Evolutionary conservation across 1,140 invertebrate species (phyloP).

Genomic region (Cyrtorhinus lividipennis): DNA sequence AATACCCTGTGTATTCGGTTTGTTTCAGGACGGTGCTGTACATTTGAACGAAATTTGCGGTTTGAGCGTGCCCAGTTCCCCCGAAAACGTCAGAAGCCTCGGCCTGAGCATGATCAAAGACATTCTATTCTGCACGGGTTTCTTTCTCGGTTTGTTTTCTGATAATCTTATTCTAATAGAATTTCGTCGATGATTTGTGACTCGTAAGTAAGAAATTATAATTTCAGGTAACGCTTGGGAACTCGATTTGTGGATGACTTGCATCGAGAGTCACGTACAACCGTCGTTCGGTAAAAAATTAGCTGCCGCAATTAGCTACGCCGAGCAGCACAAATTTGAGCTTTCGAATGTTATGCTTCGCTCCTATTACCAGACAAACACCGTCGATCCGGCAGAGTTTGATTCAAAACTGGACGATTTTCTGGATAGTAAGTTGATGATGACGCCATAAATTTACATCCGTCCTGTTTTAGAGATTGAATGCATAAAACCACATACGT

Average conservation of each 20-base stretch:
- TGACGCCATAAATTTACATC: too few relatives aligned
- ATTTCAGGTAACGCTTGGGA: neutral
- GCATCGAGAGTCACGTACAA: neutral
- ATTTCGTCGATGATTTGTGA: too few relatives aligned
- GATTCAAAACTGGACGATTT: slow-evolving; percentile 3
- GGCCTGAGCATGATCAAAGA: neutral
- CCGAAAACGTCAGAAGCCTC: neutral
- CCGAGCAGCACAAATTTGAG: neutral
- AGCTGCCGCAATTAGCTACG: neutral
- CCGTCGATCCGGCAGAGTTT: neutral
- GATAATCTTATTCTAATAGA: too few relatives aligned
- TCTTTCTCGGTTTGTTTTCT: neutral
- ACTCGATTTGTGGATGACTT: neutral
- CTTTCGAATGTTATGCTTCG: neutral
- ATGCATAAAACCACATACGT: too few relatives aligned
- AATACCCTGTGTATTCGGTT: too few relatives aligned
- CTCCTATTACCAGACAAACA: neutral
- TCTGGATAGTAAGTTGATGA: neutral
- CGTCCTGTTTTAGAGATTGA: too few relatives aligned
- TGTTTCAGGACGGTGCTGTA: neutral
- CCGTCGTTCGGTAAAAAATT: neutral
- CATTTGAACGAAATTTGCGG: neutral
- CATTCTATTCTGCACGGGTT: neutral
- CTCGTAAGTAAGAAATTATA: too few relatives aligned
- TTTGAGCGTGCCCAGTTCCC: neutral